phyloP scores from a whole-genome alignment of 2,888 invertebrate species.

The Macrostomum cliftonense region DNA sequence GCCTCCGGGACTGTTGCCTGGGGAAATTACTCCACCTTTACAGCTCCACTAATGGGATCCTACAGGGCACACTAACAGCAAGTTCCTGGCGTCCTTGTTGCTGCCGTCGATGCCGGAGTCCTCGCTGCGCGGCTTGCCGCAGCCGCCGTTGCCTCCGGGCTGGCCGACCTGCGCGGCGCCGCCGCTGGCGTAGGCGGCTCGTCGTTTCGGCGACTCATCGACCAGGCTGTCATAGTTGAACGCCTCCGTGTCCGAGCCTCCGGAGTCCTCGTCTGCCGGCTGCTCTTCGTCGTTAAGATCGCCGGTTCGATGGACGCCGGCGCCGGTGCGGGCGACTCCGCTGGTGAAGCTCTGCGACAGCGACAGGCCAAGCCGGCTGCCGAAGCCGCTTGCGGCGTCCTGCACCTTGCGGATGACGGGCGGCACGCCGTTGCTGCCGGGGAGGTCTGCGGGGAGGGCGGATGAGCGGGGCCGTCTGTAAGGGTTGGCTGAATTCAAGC shows the following conservation, averaged over 20 bases:
- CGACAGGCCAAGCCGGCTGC: neutral
- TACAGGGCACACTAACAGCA: neutral
- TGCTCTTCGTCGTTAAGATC: neutral
- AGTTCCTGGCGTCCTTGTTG: constrained; percentile 5
- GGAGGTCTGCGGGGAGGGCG: neutral
- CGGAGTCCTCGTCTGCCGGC: neutral
- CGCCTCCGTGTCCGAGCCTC: neutral
- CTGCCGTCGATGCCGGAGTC: neutral
- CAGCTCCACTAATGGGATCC: no score
- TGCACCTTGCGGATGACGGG: no score
- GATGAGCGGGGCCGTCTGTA: neutral
- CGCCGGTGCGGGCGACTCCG: constrained; percentile 2
- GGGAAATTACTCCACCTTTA: no score
- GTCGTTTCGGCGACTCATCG: neutral
- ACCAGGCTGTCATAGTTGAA: constrained; percentile 4
- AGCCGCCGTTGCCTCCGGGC: neutral
- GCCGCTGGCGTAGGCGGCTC: no score
- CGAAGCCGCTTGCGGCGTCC: neutral
- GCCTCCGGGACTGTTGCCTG: no score
- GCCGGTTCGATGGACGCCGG: no score
- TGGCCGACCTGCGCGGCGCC: no score
- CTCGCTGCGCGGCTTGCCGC: neutral
- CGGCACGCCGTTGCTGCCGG: no score
- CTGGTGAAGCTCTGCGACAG: constrained; percentile 3
- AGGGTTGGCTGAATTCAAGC: neutral